Base-by-base conservation (phyloP, 2,888 invertebrate genomes). In the Muschampia plurimacula region DNA sequence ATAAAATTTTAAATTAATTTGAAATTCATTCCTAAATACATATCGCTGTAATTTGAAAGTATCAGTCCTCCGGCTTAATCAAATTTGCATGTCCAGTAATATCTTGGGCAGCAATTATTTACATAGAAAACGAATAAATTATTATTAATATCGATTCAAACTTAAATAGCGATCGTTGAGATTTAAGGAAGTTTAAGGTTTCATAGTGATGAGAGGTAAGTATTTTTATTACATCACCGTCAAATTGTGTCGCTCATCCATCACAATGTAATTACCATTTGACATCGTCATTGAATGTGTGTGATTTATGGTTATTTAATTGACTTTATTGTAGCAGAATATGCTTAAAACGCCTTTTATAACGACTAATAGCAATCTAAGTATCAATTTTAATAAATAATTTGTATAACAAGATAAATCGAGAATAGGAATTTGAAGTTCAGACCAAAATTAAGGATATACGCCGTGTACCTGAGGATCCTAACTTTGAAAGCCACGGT, bases 61-160 rank as follows among this genome's bases (percentile, higher is more conserved):
- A 52, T 52, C 52, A 15, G 15, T 52, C 52, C 15, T 4, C 15
- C 1, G 15, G 52, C n/a, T 52, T 52, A 52, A 52, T 52, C 2
- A 52, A 52, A 52, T 52, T 52, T 52, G 7, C 52, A 52, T 52
- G 52, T 52, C 15, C 52, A 52, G 3, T n/a, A n/a, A 13, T 49
- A 15, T 52, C 52, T 52, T 52, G 7, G 52, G 52, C 52, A 52
- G 52, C n/a, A n/a, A n/a, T 15, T 15, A 52, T 52, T 52, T 52
- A 7, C 52, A 52, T 52, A 52, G 15, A 15, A 2, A 15, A 52
- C 52, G 52, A 52, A 52, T 52, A 52, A 52, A 22, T 22, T 22
- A 52, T 52, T 52, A 52, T 52, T n/a, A 15, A 52, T 12, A 52
- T 52, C 52, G 52, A 52, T 15, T 52, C 52, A n/a, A 52, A 15